Percentiles rank a stretch among this genome's conserved stretches.
phyloP scores from a whole-genome alignment of 2,113 vertebrate genomes.

The Odocoileus virginianus region DNA sequence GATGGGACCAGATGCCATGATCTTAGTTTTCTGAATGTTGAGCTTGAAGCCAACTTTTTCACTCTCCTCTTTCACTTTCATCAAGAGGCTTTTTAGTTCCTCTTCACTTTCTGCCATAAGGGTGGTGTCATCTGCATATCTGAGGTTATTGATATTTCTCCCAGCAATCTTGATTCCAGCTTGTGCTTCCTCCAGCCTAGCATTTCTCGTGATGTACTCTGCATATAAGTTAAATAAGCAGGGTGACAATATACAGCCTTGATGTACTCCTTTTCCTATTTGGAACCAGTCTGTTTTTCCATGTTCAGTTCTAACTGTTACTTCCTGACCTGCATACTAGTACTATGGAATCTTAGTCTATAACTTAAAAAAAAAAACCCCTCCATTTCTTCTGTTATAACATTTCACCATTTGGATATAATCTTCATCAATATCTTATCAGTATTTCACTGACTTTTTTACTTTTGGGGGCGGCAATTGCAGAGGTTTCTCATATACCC shows the following conservation, averaged over 20 bases:
- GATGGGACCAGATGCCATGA: background rate
- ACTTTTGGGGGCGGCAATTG: background rate
- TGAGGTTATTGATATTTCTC: too few species aligned
- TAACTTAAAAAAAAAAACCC: background rate
- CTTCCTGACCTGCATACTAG: background rate
- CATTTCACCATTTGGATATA: background rate
- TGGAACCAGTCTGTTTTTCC: background rate
- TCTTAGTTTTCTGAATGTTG: background rate
- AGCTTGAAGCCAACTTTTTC: background rate
- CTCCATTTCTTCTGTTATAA: background rate
- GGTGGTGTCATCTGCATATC: too few species aligned
- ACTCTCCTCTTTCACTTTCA: background rate
- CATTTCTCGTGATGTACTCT: too few species aligned
- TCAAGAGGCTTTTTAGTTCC: background rate
- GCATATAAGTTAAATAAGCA: too few species aligned
- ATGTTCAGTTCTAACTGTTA: background rate
- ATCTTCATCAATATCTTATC: background rate
- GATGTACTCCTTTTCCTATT: too few species aligned
- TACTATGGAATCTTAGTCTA: background rate
- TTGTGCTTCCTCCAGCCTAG: too few species aligned
- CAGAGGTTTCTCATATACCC: background rate
- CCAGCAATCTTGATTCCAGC: fast-evolving
- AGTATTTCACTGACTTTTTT: background rate
- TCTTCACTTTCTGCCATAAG: background rate
- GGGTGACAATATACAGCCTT: too few species aligned